These are phyloP conservation scores for Desoria tigrina DNA, from an alignment of 2,888 invertebrate genomes.

Conservation along the genomic window DNA sequence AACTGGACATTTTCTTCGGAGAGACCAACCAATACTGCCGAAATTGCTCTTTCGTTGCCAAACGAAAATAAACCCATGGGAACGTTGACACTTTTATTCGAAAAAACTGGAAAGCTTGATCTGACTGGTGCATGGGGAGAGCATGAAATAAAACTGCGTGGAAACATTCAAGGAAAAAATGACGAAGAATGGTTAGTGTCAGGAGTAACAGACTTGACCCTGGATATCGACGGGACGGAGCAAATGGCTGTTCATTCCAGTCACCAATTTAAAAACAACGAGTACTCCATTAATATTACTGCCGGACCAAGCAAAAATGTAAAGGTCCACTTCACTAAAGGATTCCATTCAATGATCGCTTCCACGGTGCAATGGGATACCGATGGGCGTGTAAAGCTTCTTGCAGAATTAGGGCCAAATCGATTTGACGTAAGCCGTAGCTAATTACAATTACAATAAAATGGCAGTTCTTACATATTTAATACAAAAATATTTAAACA, in stretches of 20 bases:
- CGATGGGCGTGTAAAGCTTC: constrained; percentile 13
- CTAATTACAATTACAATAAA: no score
- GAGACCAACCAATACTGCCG: neutral
- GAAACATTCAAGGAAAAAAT: constrained; percentile 23
- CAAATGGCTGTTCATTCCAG: constrained; percentile 19
- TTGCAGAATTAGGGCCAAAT: constrained; percentile 17
- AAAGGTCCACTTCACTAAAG: constrained; percentile 37
- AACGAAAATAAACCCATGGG: neutral
- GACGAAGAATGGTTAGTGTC: constrained; percentile 25
- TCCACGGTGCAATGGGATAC: constrained; percentile 30
- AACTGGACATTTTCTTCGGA: neutral
- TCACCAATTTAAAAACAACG: constrained; percentile 32
- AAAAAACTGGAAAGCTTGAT: constrained; percentile 34
- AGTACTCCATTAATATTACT: constrained; percentile 44
- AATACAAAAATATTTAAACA: neutral
- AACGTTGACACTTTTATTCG: constrained; percentile 32
- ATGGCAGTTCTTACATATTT: no score
- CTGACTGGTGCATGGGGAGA: constrained; percentile 41
- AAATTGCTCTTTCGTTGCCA: neutral
- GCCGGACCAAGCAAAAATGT: constrained; percentile 25
- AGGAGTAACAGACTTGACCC: constrained; percentile 27
- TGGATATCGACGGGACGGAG: constrained; percentile 31
- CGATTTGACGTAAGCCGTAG: constrained; percentile 29
- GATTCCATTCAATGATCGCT: constrained; percentile 24
- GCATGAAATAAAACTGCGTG: constrained; percentile 32